Evolutionary conservation across 2,797 vertebrate species (phyloP).

Genomic region (Pangasius krempfi): DNA sequence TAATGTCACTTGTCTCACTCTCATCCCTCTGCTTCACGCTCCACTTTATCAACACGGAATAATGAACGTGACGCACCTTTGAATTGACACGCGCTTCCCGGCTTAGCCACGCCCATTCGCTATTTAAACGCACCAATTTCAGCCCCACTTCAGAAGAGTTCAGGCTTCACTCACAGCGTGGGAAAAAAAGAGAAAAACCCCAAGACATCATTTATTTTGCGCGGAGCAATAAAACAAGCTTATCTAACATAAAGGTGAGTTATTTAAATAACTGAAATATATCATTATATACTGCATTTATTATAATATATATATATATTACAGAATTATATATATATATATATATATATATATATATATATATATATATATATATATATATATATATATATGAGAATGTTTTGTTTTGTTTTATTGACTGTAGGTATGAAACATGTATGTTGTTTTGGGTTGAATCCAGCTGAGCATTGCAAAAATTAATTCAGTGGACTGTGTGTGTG

Average conservation of each 20-base stretch:
- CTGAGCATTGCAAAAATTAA: not conserved
- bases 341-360: not conserved
- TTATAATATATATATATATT: not conserved
- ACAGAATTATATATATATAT: not conserved
- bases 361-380: not conserved
- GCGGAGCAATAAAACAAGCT: slow-evolving; percentile 4
- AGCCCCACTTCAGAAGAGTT: slow-evolving; percentile 48
- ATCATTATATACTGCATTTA: not conserved
- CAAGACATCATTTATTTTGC: slow-evolving; percentile 7
- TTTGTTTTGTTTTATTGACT: not conserved
- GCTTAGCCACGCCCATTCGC: slow-evolving; percentile 69
- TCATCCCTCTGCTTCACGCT: not conserved
- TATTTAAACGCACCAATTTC: slow-evolving; percentile 75
- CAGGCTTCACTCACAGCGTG: slow-evolving; percentile 24
- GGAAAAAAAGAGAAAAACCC: not conserved
- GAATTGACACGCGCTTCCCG: not conserved
- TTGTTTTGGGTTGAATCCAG: not conserved
- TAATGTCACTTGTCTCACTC: not conserved
- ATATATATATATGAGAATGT: not conserved
- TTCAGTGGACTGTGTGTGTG: not conserved
- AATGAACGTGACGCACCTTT: slow-evolving; percentile 37
- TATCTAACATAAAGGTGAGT: slow-evolving; percentile 45
- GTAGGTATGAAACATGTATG: not conserved
- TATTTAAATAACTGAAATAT: not conserved
- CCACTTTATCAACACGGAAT: not conserved